These are phyloP conservation scores for Stegophylla sp. DNA, from an alignment of 2,888 invertebrate genomes.

Conservation along the genomic window DNA sequence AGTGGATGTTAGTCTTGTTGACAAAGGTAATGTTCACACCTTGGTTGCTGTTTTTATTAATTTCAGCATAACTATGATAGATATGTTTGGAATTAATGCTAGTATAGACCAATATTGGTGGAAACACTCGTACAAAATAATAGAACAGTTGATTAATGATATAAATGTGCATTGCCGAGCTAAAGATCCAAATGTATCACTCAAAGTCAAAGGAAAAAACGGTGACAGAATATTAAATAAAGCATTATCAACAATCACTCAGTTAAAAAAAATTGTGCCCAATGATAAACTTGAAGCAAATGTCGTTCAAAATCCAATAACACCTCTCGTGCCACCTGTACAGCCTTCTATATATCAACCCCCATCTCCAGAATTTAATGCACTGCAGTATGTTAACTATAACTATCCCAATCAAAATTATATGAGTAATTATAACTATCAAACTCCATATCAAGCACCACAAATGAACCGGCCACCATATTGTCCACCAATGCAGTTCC, in stretches of 20 bases:
- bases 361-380: conserved; percentile 31
- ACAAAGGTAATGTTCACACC: conserved; percentile 49
- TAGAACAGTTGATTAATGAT: conserved; percentile 53
- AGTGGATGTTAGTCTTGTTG: conserved; percentile 16
- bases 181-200: conserved; percentile 50
- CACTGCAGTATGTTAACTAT: conserved; percentile 45
- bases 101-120: conserved; percentile 47
- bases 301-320: conserved; percentile 46
- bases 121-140: conserved; percentile 49
- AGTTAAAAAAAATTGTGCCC: conserved; percentile 44
- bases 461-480: conserved; percentile 49
- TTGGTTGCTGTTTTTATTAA: conserved; percentile 49
- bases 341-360: conserved; percentile 38
- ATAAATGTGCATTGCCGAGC: conserved; percentile 41
- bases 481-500: conserved; percentile 47
- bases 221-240: conserved; percentile 46
- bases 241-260: conserved; percentile 50
- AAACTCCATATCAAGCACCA: conserved; percentile 32
- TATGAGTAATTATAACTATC: conserved; percentile 45
- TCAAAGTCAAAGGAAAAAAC: conserved; percentile 48
- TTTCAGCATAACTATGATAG: conserved; percentile 52
- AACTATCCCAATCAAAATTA: conserved; percentile 49
- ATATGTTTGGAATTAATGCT: conserved; percentile 49
- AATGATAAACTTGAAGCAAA: conserved; percentile 38
- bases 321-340: conserved; percentile 34